Conservation (phyloP, 2,113 vertebrate genomes). For the Chiloscyllium plagiosum region DNA sequence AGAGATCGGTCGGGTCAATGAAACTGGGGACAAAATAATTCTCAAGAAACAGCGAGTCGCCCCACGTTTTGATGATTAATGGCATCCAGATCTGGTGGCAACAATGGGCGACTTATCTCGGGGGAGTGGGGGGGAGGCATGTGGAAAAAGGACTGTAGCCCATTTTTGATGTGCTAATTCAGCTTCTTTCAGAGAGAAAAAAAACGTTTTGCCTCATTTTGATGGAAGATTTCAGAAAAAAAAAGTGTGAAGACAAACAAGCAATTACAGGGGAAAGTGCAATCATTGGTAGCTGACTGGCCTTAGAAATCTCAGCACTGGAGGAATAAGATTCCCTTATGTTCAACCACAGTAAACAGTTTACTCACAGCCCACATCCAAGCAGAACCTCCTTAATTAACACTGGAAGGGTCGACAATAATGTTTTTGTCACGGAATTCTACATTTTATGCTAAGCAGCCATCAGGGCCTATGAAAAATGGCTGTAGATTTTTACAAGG, state of each 20-base stretch:
- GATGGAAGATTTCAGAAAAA: not conserved
- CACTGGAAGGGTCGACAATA: not conserved
- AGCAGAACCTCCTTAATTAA: conserved; percentile 23
- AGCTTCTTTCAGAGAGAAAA: not conserved
- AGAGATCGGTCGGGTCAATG: not conserved
- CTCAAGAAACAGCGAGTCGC: not conserved
- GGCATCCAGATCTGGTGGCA: not conserved
- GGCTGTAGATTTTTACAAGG: not conserved
- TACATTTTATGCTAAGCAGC: not conserved
- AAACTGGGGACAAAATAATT: conserved; percentile 31
- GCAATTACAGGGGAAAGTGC: conserved; percentile 17
- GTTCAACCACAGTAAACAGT: not conserved
- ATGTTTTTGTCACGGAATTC: not conserved
- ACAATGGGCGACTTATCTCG: not conserved
- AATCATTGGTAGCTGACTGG: not conserved
- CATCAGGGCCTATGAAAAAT: not conserved
- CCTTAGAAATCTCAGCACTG: not conserved
- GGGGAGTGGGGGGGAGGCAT: not conserved
- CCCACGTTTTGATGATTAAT: conserved; percentile 27
- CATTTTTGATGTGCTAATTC: conserved; percentile 13
- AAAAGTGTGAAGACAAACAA: not conserved
- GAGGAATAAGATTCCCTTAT: not conserved
- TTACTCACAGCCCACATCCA: not conserved
- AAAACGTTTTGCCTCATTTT: conserved; percentile 30
- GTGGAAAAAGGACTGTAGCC: not conserved